Evolutionary conservation across 2,888 invertebrate species (phyloP), one percentile per base, ranked within the genome.

Genomic region (Cacoxenus indagator): DNA sequence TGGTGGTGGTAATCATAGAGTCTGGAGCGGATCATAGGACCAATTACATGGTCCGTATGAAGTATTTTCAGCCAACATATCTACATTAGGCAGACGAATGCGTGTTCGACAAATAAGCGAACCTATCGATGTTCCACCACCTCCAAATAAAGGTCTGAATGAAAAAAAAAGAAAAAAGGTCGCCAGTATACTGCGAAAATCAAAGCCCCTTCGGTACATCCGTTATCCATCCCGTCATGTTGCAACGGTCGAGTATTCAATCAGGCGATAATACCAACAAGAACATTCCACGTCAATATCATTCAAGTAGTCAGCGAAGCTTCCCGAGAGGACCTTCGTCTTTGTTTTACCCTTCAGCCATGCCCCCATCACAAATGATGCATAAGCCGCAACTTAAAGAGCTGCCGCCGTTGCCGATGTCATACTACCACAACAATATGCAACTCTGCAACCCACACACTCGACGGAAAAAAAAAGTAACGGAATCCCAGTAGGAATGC

Each of bases 1-100:
- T 83, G 96, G 96, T 0, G 95, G 96, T 83, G 96, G 96, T 87
- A 97, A 97, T 86, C 96, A 97, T 87, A 97, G 97, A 87, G 94
- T 97, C 48, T 97, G 97, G 96, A 94, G 94, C 1, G 95, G 95
- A 8, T 92, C 92, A 27, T 91, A 92, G 31, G 94, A 95, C 85
- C 92, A 94, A 68, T 90, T 94, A 37, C 93, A 89, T 91, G 70
- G n/a, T n/a, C 91, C 92, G 14, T 95, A 95, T 82, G 95, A 95
- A 75, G 90, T 92, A 37, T 91, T 91, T 72, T 89, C 87, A 2
- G 88, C 87, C n/a, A n/a, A n/a, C 48, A 86, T 85, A 72, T 90
- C 92, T 79, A 90, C 91, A 74, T 80, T 91, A 69, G 90, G 92
- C 17, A 90, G 93, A 61, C 92, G 92, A 24, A 90, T 92, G 29